phyloP scores from a whole-genome alignment of 2,888 invertebrate genomes.

The Volucella inflata region DNA sequence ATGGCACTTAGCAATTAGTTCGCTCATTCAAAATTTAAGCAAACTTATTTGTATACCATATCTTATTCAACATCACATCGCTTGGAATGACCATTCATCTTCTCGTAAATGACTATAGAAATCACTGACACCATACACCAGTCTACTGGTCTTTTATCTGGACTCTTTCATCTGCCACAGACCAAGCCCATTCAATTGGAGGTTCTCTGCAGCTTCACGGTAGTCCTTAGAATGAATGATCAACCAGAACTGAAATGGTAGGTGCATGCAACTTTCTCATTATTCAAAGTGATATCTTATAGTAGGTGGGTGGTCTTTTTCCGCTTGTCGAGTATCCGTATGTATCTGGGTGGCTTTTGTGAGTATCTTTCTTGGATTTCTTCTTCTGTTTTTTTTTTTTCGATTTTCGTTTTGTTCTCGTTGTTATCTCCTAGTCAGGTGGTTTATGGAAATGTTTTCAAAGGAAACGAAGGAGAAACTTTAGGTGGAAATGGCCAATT shows the following conservation, averaged over 20 bases:
- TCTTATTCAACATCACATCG: neutral
- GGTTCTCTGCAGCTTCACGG: slow-evolving; percentile 33
- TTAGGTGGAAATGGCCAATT: slow-evolving; percentile 4
- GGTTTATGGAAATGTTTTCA: slow-evolving; percentile 54
- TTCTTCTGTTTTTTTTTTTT: neutral
- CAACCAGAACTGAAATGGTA: slow-evolving; percentile 61
- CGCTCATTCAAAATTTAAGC: no score
- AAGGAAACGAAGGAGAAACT: slow-evolving; percentile 24
- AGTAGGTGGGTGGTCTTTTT: slow-evolving; percentile 68
- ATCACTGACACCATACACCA: slow-evolving; percentile 25
- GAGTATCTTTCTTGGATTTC: slow-evolving; percentile 21
- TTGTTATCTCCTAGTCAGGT: slow-evolving; percentile 53
- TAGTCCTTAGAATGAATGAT: slow-evolving; percentile 67
- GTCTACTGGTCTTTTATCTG: slow-evolving; percentile 1
- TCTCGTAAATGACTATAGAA: slow-evolving; percentile 32
- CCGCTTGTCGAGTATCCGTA: neutral
- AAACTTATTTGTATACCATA: neutral
- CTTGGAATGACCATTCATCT: slow-evolving; percentile 11
- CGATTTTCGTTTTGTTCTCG: slow-evolving; percentile 34
- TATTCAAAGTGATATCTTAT: slow-evolving; percentile 71
- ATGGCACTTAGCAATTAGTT: no score
- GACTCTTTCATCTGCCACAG: slow-evolving; percentile 2
- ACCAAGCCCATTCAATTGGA: slow-evolving; percentile 33
- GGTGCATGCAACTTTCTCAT: slow-evolving; percentile 73
- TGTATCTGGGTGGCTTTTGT: slow-evolving; percentile 4